These are phyloP conservation scores for Aphidoletes aphidimyza DNA, from an alignment of 2,888 invertebrate species.

Conservation along the genomic window DNA sequence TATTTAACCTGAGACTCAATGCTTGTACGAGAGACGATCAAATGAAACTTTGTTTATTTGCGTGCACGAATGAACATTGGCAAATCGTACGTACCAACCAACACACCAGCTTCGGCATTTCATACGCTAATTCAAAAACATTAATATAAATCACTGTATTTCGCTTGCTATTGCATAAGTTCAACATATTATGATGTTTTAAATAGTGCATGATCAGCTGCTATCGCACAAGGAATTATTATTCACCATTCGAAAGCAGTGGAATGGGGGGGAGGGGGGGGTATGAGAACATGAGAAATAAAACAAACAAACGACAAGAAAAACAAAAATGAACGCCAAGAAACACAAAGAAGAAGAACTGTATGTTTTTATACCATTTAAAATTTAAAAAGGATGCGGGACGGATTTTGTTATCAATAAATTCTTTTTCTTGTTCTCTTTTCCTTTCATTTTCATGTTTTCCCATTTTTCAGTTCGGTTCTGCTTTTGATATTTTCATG, in stretches of 20 bases:
- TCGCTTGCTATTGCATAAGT: not conserved
- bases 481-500: not conserved
- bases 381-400: slow-evolving; percentile 3
- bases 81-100: not conserved
- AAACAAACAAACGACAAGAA: not conserved
- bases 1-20: not conserved
- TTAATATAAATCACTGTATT: not conserved
- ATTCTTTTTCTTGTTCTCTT: not conserved
- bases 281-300: not conserved
- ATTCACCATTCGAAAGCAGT: not conserved
- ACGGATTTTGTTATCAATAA: slow-evolving; percentile 11
- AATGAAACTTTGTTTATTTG: not conserved
- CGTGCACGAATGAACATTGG: not conserved
- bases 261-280: too few species aligned
- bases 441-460: not conserved
- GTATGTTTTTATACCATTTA: not conserved
- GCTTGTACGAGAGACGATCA: not conserved
- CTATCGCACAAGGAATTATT: not conserved
- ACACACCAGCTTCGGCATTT: not conserved
- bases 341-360: not conserved
- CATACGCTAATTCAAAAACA: not conserved
- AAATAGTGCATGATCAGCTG: not conserved
- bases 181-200: slow-evolving; percentile 1
- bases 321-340: not conserved
- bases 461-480: not conserved